Percentiles rank a stretch among this genome's conserved stretches.
Conservation (phyloP, 2,113 vertebrate species). For the Misgurnus anguillicaudatus region DNA sequence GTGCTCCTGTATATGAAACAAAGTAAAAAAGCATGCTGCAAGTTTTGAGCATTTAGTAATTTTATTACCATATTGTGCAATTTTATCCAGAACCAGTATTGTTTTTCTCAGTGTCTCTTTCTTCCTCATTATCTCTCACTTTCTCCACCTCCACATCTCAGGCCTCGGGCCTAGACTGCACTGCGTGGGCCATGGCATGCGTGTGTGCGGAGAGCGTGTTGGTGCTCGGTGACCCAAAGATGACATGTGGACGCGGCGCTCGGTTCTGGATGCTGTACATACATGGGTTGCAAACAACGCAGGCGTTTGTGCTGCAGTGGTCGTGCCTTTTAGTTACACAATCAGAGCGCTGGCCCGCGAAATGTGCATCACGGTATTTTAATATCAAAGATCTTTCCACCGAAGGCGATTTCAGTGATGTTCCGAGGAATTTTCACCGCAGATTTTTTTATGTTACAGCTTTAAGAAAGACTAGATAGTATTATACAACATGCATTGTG, state of each 20-base stretch:
- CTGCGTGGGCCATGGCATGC: conserved; percentile 47
- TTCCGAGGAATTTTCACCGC: background rate
- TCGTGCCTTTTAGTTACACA: conserved; percentile 19
- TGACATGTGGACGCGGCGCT: background rate
- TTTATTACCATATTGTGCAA: background rate
- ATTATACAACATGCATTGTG: conserved; percentile 2
- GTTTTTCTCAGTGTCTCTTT: conserved; percentile 26
- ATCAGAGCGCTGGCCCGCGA: conserved; percentile 5
- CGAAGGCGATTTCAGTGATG: conserved; percentile 3
- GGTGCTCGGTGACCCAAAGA: conserved; percentile 1
- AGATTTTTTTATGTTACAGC: background rate
- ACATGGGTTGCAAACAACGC: background rate
- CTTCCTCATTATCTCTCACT: conserved; percentile 11
- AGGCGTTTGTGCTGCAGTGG: background rate
- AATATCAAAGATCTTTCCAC: background rate
- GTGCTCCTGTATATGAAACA: background rate
- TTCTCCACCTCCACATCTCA: conserved; percentile 50
- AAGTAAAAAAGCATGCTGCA: background rate
- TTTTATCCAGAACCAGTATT: background rate
- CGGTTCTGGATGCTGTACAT: background rate
- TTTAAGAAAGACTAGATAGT: background rate
- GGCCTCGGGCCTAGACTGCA: conserved; percentile 45
- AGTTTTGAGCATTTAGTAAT: background rate
- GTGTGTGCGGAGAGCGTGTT: conserved; percentile 28
- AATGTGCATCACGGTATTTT: conserved; percentile 5